Evolutionary conservation across 1,140 invertebrate species (phyloP), one percentile per base, ranked within the genome.

Genomic region (Wasmannia auropunctata): DNA sequence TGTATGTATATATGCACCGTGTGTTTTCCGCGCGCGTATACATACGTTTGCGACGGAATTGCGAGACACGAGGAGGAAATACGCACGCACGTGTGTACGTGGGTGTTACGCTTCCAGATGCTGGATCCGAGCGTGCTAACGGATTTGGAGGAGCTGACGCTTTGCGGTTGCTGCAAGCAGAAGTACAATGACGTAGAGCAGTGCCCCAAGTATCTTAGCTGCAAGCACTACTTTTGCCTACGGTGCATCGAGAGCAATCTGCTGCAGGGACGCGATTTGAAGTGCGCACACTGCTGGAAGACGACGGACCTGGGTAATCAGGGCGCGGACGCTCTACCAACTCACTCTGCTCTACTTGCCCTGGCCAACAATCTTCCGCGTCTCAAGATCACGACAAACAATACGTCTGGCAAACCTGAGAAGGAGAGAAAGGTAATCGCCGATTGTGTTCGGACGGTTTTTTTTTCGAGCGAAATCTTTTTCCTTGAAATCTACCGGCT

Each of bases 221-320:
- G 97, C 95, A 97, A 97, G 91, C 97, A 98, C 92, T 96, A 96
- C 92, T 97, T 97, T 93, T 98, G 97, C 91, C 95, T 97, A 87
- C 96, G 96, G 80, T 98, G 97, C 93, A 96, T 97, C 90, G 96
- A 96, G 77, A 96, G 96, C 79, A 96, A 96, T 87, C 94, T 97
- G 88, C 95, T 96, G 28, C 96, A 96, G 90, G 96, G 96, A 46
- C 95, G 96, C 65, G 96, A 97, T 87, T 94, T 97, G 65, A 96
- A 96, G 90, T 97, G 97, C 90, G 95, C 96, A 22, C 96, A 97
- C 90, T 97, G 96, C 91, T 97, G 96, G 96, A 97, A 97, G 91
- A 95, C 95, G 58, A 97, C 96, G 43, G 96, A 97, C 74, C 91
- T 97, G 49, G 96, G 96, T 25, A 95, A 96, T 70, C 93, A 96